These are phyloP conservation scores for Monodelphis domestica DNA, from an alignment of 2,797 vertebrate genomes.

Conservation along the genomic window DNA sequence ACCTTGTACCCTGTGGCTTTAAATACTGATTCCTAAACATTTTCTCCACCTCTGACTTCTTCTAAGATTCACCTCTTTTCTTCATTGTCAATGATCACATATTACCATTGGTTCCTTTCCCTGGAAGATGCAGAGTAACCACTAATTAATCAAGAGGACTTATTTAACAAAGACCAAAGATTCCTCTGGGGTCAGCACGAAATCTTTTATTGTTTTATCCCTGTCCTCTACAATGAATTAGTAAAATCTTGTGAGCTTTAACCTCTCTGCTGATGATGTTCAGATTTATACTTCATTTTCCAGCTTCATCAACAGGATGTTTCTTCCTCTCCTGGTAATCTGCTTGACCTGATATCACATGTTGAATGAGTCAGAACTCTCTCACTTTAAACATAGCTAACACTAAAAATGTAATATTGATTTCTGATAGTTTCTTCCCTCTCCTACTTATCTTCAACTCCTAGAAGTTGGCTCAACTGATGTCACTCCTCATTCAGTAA, in stretches of 20 bases:
- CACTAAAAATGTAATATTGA: slow-evolving; percentile 78
- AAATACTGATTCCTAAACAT: not conserved
- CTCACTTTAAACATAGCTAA: slow-evolving; percentile 71
- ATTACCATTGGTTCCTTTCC: not conserved
- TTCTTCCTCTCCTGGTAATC: slow-evolving; percentile 68
- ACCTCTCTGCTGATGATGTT: not conserved
- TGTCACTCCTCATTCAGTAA: slow-evolving; percentile 64
- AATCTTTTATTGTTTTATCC: not conserved
- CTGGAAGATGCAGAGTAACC: not conserved
- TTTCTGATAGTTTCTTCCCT: slow-evolving; percentile 75
- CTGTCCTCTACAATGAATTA: not conserved
- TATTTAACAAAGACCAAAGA: slow-evolving; percentile 15
- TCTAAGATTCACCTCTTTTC: not conserved
- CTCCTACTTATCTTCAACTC: slow-evolving; percentile 59
- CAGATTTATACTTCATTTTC: slow-evolving; percentile 59
- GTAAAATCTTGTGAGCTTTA: not conserved
- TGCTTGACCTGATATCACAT: slow-evolving; percentile 77
- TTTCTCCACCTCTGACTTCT: not conserved
- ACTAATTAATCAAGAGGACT: not conserved
- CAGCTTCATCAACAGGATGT: slow-evolving; percentile 58
- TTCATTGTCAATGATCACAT: not conserved
- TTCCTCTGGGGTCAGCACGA: slow-evolving; percentile 15
- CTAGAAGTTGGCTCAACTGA: slow-evolving; percentile 68
- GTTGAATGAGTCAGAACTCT: slow-evolving; percentile 77
- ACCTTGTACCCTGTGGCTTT: not conserved